phyloP scores from a whole-genome alignment of 2,797 vertebrate genomes.

The Neomorphus geoffroyi region DNA sequence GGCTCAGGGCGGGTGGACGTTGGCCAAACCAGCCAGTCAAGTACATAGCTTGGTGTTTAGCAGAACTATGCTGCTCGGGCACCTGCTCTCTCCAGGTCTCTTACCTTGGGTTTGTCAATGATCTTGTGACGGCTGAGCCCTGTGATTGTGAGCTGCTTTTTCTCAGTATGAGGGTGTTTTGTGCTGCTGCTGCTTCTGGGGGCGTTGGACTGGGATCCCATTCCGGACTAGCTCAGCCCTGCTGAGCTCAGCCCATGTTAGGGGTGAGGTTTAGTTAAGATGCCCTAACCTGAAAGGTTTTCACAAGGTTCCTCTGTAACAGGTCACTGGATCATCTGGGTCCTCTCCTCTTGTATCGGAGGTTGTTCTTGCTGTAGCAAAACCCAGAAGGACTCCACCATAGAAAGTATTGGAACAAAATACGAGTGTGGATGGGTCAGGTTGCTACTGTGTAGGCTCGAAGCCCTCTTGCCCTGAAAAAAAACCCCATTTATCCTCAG shows the following conservation, averaged over 20 bases:
- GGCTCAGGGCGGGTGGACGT: background rate
- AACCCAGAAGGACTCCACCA: background rate
- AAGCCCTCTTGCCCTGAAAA: background rate
- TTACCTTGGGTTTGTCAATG: background rate
- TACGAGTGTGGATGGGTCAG: fast-evolving
- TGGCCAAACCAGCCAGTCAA: background rate
- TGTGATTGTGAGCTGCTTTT: background rate
- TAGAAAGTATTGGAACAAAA: background rate
- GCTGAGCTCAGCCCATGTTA: fast-evolving
- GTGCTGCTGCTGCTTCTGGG: background rate
- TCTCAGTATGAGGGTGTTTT: fast-evolving
- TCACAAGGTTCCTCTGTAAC: fast-evolving
- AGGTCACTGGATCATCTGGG: background rate
- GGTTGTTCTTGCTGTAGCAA: background rate
- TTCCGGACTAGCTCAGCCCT: background rate
- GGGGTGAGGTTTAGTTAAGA: background rate
- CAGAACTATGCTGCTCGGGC: background rate
- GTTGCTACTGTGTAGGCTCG: background rate
- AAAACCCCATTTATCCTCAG: background rate
- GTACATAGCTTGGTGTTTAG: fast-evolving
- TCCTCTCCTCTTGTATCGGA: background rate
- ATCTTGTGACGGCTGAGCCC: background rate
- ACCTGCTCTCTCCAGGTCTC: background rate
- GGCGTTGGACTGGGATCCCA: background rate
- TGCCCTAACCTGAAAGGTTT: background rate